Percentiles rank a stretch among this genome's conserved stretches.
Evolutionary conservation across 2,888 invertebrate species (phyloP).

Genomic region (Xestia rhomboidea): DNA sequence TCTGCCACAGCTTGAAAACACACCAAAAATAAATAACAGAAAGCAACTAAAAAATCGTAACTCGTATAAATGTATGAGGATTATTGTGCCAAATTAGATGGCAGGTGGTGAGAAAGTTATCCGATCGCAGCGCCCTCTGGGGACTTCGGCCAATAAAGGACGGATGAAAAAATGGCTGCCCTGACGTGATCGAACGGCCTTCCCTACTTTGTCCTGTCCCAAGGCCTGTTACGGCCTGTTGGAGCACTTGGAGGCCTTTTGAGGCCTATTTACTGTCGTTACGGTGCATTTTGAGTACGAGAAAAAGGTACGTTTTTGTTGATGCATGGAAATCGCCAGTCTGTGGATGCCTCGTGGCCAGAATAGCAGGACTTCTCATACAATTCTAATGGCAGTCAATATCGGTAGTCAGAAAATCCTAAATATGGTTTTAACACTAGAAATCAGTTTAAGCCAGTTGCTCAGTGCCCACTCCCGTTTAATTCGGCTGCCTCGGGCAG

Average conservation of each 20-base stretch:
- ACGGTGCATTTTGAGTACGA: slow-evolving; percentile 39
- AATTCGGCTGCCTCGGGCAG: neutral
- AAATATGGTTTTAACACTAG: neutral
- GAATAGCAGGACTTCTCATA: neutral
- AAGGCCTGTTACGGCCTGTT: slow-evolving; percentile 34
- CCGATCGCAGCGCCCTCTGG: slow-evolving; percentile 64
- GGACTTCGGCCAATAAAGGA: slow-evolving; percentile 64
- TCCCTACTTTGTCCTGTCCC: slow-evolving; percentile 29
- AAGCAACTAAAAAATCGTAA: slow-evolving; percentile 71
- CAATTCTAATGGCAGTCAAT: neutral
- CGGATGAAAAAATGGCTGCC: slow-evolving; percentile 58
- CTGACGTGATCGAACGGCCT: slow-evolving; percentile 60
- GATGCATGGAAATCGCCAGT: slow-evolving; percentile 15
- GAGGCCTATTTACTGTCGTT: slow-evolving; percentile 41
- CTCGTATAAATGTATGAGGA: slow-evolving; percentile 83
- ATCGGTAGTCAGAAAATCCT: neutral
- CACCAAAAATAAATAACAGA: slow-evolving; percentile 39
- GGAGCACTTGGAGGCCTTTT: slow-evolving; percentile 29
- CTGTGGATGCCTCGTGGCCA: neutral
- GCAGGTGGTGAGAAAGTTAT: slow-evolving; percentile 78
- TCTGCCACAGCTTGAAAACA: neutral
- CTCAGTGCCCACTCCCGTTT: neutral
- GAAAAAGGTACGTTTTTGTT: slow-evolving; percentile 23
- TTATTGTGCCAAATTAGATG: slow-evolving; percentile 78
- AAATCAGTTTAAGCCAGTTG: neutral